phyloP scores from a whole-genome alignment of 2,888 invertebrate species.

The Micropterix aruncella region DNA sequence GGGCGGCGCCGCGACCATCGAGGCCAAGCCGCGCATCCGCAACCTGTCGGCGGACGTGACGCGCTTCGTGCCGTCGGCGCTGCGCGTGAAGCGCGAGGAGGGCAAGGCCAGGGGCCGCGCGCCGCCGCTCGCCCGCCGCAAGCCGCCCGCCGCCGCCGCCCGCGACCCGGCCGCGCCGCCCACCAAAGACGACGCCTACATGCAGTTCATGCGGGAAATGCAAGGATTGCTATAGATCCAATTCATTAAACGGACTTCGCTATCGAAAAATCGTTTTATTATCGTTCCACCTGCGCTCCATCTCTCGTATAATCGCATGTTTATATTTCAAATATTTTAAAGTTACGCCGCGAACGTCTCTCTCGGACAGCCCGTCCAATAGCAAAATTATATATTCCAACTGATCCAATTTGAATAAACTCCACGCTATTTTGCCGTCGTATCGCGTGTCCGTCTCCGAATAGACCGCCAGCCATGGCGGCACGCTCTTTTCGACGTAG shows the following conservation, averaged over 20 bases:
- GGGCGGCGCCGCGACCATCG: slow-evolving; percentile 70
- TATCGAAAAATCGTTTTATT: too few relatives aligned
- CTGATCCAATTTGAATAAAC: neutral
- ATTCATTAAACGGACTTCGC: too few relatives aligned
- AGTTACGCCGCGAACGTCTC: neutral
- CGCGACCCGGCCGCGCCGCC: slow-evolving; percentile 31
- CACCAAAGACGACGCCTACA: slow-evolving; percentile 95
- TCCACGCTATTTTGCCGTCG: neutral
- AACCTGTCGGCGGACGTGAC: slow-evolving; percentile 91
- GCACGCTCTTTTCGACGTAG: neutral
- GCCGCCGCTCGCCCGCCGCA: neutral
- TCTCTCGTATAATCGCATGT: too few relatives aligned
- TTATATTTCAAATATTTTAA: neutral
- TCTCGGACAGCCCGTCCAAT: neutral
- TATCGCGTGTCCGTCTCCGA: neutral
- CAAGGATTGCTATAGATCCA: slow-evolving; percentile 64
- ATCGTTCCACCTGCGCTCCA: too few relatives aligned
- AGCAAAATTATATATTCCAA: neutral
- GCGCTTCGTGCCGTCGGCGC: slow-evolving; percentile 83
- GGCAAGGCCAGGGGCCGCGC: slow-evolving; percentile 41
- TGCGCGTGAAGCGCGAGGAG: slow-evolving; percentile 82
- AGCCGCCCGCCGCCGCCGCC: slow-evolving; percentile 30
- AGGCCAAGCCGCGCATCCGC: slow-evolving; percentile 93
- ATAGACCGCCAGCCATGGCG: neutral
- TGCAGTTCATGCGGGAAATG: slow-evolving; percentile 99